Evolutionary conservation across 2,797 vertebrate species (phyloP).

Genomic region (Enteromius radiatus): DNA sequence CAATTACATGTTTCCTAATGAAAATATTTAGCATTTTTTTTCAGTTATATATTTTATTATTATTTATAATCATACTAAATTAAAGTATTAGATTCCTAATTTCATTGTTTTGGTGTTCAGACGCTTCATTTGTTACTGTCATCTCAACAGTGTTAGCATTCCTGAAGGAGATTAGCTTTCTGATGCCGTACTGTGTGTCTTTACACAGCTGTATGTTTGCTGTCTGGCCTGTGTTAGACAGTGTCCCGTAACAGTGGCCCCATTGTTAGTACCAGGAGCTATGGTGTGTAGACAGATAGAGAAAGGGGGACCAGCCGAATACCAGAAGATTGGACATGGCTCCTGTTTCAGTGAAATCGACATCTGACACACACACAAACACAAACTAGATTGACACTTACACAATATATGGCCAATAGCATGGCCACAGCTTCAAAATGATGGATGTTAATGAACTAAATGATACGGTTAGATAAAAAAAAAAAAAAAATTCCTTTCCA

Average conservation of each 20-base stretch:
- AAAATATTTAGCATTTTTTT: not conserved
- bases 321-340: conserved; percentile 61
- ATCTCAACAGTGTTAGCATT: conserved; percentile 27
- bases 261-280: conserved; percentile 60
- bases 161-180: conserved; percentile 30
- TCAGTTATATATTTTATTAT: not conserved
- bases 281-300: conserved; percentile 55
- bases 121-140: conserved; percentile 11
- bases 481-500: conserved; percentile 1
- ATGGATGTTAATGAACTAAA: not conserved
- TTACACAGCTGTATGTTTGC: conserved; percentile 51
- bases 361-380: conserved; percentile 38
- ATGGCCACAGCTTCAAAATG: not conserved
- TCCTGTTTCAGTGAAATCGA: conserved; percentile 58
- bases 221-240: conserved; percentile 46
- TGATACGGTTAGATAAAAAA: not conserved
- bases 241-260: conserved; percentile 50
- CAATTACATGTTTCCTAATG: not conserved
- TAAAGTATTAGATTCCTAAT: not conserved
- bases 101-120: conserved; percentile 6
- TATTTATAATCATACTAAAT: not conserved
- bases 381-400: conserved; percentile 42
- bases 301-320: conserved; percentile 55
- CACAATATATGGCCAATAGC: conserved; percentile 12
- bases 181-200: conserved; percentile 28